Percentiles rank a stretch among this genome's conserved stretches.
Evolutionary conservation across 2,113 vertebrate genomes (phyloP).

Genomic region (Carassius auratus): DNA sequence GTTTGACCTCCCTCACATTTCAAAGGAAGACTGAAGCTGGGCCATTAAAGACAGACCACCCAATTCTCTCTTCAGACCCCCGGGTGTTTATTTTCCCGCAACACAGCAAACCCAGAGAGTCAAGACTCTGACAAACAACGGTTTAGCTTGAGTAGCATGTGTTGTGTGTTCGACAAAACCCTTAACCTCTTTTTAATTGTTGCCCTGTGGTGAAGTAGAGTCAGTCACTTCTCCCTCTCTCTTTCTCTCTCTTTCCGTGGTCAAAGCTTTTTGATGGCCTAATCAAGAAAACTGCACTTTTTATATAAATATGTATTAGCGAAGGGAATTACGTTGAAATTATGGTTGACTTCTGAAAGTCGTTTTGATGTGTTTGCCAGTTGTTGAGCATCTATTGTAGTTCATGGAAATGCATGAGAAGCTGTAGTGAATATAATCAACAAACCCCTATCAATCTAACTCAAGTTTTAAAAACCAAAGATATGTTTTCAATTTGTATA

Average conservation of each 20-base stretch:
- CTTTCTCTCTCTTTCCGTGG: neutral
- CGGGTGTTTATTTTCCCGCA: conserved; percentile 25
- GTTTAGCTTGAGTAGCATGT: conserved; percentile 43
- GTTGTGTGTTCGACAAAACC: conserved; percentile 18
- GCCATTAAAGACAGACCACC: conserved; percentile 61
- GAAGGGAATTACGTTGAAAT: neutral
- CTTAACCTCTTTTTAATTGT: neutral
- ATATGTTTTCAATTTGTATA: neutral
- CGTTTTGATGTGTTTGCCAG: neutral
- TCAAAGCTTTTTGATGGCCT: neutral
- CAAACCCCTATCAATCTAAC: neutral
- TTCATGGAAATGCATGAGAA: conserved; percentile 28
- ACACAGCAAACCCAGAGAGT: conserved; percentile 40
- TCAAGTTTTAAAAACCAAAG: neutral
- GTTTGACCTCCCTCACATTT: conserved; percentile 57
- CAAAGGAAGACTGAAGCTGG: conserved; percentile 55
- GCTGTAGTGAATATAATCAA: conserved; percentile 2
- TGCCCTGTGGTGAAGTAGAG: neutral
- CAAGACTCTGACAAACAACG: conserved; percentile 23
- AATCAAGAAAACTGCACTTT: conserved; percentile 4
- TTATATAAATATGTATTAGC: conserved; percentile 11
- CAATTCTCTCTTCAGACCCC: conserved; percentile 40
- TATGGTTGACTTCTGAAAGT: neutral
- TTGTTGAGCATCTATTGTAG: conserved; percentile 4
- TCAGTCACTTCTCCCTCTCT: neutral